Conservation (phyloP, 2,113 vertebrate genomes). For the Aphyosemion australe region DNA sequence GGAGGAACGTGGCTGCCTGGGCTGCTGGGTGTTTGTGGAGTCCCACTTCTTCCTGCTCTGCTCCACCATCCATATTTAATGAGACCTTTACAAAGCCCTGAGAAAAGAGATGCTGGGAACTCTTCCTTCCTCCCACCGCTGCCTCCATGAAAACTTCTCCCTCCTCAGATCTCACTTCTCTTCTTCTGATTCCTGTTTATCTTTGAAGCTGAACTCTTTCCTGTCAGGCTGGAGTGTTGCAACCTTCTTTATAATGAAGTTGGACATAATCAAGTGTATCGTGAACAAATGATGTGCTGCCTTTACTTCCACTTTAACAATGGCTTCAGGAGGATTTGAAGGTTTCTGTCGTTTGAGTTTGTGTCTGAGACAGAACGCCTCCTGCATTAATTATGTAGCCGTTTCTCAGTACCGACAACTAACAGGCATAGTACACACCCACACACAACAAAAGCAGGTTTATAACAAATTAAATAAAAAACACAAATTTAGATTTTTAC, state of each 20-base stretch:
- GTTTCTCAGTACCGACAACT: slow-evolving; percentile 66
- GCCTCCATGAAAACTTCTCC: slow-evolving; percentile 14
- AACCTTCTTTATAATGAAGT: neutral
- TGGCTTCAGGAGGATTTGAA: slow-evolving; percentile 10
- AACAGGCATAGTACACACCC: slow-evolving; percentile 50
- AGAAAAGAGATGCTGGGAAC: slow-evolving; percentile 66
- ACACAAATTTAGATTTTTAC: too few relatives aligned
- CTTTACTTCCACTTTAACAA: too few relatives aligned
- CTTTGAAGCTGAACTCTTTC: slow-evolving; percentile 10
- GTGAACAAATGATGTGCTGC: too few relatives aligned
- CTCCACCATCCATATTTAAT: slow-evolving; percentile 75
- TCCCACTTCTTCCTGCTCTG: slow-evolving; percentile 68
- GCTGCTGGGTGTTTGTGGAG: slow-evolving; percentile 59
- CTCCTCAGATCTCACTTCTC: slow-evolving; percentile 6
- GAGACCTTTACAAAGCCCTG: slow-evolving; percentile 68
- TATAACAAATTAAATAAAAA: too few relatives aligned
- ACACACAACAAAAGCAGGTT: too few relatives aligned
- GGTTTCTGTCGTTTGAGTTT: slow-evolving; percentile 44
- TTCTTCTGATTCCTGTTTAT: slow-evolving; percentile 8
- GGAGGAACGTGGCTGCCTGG: slow-evolving; percentile 26
- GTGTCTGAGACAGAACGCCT: slow-evolving; percentile 61
- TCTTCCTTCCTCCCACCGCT: slow-evolving; percentile 21
- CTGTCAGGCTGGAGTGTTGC: slow-evolving; percentile 1
- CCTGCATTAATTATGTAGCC: slow-evolving; percentile 73
- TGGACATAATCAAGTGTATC: too few relatives aligned